These are phyloP conservation scores for Orientallactaga bullata DNA, from an alignment of 2,113 vertebrate genomes.

Conservation along the genomic window DNA sequence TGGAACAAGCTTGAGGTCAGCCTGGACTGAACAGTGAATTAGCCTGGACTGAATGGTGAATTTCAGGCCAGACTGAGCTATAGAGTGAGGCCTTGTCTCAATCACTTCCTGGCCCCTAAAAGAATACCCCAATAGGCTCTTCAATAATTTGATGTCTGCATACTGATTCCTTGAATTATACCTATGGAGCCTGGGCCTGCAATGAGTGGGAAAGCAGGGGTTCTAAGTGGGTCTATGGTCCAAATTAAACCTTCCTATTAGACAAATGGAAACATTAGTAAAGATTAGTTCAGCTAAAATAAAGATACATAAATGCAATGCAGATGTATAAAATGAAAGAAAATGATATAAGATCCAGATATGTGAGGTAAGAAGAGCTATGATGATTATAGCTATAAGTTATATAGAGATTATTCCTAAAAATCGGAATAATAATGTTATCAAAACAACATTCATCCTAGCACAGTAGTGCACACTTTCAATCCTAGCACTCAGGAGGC, in stretches of 20 bases:
- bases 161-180: background rate
- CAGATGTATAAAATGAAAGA: background rate
- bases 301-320: background rate
- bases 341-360: background rate
- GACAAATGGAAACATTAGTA: background rate
- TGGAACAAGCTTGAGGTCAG: too few species aligned
- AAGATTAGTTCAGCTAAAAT: constrained; percentile 14
- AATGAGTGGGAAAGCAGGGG: background rate
- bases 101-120: background rate
- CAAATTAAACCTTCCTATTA: too few species aligned
- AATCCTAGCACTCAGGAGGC: too few species aligned
- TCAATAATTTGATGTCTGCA: background rate
- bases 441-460: background rate
- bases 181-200: background rate
- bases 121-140: background rate
- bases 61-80: too few species aligned
- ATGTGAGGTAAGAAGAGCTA: background rate
- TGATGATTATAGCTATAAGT: background rate
- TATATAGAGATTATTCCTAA: constrained; percentile 9
- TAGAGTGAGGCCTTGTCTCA: too few species aligned
- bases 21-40: too few species aligned
- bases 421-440: background rate
- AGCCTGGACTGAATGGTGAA: too few species aligned
- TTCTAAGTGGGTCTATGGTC: background rate
- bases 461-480: too few species aligned